Conservation (phyloP, 2,888 invertebrate species). For the Thysanoteuthis rhombus region DNA sequence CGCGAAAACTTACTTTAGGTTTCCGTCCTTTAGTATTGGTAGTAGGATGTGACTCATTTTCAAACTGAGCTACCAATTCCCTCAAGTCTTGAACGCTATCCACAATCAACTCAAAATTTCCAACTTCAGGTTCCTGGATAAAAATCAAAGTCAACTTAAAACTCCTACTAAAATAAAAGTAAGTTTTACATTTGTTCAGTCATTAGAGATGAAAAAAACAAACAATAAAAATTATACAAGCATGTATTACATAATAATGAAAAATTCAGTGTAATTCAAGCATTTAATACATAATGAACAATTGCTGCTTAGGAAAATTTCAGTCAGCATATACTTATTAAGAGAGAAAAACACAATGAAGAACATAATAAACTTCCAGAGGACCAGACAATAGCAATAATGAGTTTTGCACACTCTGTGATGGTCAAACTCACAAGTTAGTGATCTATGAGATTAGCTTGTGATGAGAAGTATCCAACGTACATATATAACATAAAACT, state of each 20-base stretch:
- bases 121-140: constrained; percentile 57
- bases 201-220: not conserved
- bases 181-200: not conserved
- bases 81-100: constrained; percentile 70
- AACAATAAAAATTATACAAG: not conserved
- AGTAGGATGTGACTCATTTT: constrained; percentile 39
- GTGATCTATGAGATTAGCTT: too few relatives aligned
- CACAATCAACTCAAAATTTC: constrained; percentile 69
- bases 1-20: constrained; percentile 42
- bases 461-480: too few relatives aligned
- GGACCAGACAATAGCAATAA: too few relatives aligned
- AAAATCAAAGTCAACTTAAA: not conserved
- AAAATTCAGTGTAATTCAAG: not conserved
- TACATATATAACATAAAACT: too few relatives aligned
- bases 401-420: too few relatives aligned
- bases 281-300: not conserved
- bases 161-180: not conserved
- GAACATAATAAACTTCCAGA: too few relatives aligned
- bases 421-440: too few relatives aligned
- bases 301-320: too few relatives aligned
- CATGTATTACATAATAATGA: not conserved
- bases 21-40: constrained; percentile 48
- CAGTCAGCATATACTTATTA: too few relatives aligned
- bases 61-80: constrained; percentile 66
- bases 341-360: too few relatives aligned